phyloP scores from a whole-genome alignment of 2,888 invertebrate genomes.

The Zaprionus bogoriensis region DNA sequence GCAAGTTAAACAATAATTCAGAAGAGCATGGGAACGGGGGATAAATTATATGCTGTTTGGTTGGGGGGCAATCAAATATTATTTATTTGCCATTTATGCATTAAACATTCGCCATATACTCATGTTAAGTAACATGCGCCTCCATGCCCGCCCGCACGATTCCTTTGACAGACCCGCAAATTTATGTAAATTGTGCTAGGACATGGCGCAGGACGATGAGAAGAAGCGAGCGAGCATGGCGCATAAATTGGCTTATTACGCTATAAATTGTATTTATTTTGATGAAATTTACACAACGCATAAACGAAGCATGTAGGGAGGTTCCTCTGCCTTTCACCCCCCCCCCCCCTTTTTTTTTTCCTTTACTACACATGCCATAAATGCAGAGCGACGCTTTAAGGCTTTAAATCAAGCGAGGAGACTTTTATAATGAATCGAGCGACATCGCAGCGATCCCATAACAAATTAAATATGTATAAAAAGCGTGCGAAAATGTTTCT shows the following conservation, averaged over 20 bases:
- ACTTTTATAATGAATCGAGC: constrained; percentile 60
- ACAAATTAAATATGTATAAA: constrained; percentile 64
- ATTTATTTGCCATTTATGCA: constrained; percentile 72
- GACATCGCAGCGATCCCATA: constrained; percentile 41
- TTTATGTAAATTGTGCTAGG: constrained; percentile 75
- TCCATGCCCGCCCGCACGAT: background rate
- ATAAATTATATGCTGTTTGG: constrained; percentile 33
- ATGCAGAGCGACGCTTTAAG: constrained; percentile 28
- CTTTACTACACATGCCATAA: no score
- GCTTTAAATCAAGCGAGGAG: constrained; percentile 48
- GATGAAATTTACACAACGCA: constrained; percentile 72
- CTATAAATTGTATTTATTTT: constrained; percentile 80
- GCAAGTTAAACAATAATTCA: constrained; percentile 59
- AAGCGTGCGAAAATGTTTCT: constrained; percentile 43
- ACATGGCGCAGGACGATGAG: constrained; percentile 25
- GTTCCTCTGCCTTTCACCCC: background rate
- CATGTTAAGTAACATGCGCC: constrained; percentile 45
- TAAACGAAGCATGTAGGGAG: constrained; percentile 27
- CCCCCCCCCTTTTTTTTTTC: no score
- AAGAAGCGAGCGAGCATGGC: constrained; percentile 48
- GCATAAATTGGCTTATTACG: constrained; percentile 77
- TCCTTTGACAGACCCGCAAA: constrained; percentile 32
- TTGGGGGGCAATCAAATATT: constrained; percentile 65
- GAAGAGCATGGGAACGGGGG: constrained; percentile 3
- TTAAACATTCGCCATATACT: constrained; percentile 58